Evolutionary conservation across 2,888 invertebrate species (phyloP), one percentile per base, ranked within the genome.

Genomic region (Halictus ligatus): DNA sequence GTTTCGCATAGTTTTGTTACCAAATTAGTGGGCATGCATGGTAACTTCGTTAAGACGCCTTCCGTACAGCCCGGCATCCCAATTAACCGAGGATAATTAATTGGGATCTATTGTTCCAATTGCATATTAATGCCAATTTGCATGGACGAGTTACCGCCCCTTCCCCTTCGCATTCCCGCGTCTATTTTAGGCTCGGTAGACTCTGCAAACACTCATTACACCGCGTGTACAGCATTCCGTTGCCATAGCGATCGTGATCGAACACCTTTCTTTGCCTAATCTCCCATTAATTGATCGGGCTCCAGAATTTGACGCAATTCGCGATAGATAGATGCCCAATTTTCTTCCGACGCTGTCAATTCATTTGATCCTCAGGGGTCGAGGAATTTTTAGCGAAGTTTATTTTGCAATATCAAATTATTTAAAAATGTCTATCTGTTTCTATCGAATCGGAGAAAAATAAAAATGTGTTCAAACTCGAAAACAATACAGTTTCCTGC

Each of bases 71-170:
- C 60, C 69, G 64, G 60, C 76, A 77, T 84, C 46, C 86, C 86
- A 87, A 87, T 88, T 88, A 87, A 87, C 85, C 87, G 60, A 76
- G 54, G 84, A 85, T 87, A 88, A 88, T 88, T 88, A 88, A 87
- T 87, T 87, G 84, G 87, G 79, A 85, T 83, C 88, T 88, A 88
- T 87, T 87, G 88, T 83, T 85, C 88, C 88, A 88, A 87, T 88
- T 88, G 85, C 88, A 88, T 88, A 88, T 87, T 88, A 87, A 88
- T 87, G 87, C 80, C 87, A 88, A 88, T 88, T 85, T 88, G 81
- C 88, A 88, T 87, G 82, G 79, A 87, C 78, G 83, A 85, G 87
- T 76, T 87, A 54, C 83, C 85, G 21, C 1, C 81, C 80, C 87
- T 35, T 69, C 60, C 58, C 58, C 64, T 64, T 25, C 60, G 4